A percentile compares a stretch with the other conserved stretches of the same genome.
Evolutionary conservation across 2,888 invertebrate species (phyloP).

Genomic region (Theretra japonica): DNA sequence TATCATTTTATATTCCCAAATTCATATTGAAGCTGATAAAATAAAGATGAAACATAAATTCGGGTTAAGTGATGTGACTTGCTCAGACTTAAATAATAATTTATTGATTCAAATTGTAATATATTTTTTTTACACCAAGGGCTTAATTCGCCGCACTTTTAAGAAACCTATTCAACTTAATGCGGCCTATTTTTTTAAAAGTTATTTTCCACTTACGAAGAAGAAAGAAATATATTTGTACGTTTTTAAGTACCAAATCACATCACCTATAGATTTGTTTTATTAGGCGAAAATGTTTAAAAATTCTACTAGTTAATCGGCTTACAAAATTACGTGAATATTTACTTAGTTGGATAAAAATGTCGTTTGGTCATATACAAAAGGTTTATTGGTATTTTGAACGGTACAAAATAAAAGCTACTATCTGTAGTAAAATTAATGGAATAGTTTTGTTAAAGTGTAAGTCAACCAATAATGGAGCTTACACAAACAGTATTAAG

Average conservation of each 20-base stretch:
- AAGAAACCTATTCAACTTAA: too few species aligned
- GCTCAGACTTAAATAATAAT: not conserved
- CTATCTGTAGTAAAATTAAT: not conserved
- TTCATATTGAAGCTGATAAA: not conserved
- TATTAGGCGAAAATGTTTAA: not conserved
- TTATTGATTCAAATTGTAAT: too few species aligned
- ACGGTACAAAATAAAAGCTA: slow-evolving; percentile 3
- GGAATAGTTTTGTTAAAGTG: not conserved
- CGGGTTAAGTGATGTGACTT: not conserved
- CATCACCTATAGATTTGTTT: not conserved
- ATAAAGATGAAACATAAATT: not conserved
- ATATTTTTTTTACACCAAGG: too few species aligned
- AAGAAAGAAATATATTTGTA: too few species aligned
- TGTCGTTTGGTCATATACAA: slow-evolving; percentile 52
- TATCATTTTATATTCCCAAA: not conserved
- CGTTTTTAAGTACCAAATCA: not conserved
- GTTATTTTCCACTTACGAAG: too few species aligned
- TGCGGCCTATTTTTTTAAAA: too few species aligned
- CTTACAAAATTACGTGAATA: slow-evolving; percentile 40
- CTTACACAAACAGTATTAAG: too few species aligned
- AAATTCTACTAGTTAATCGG: slow-evolving; percentile 13
- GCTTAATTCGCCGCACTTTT: too few species aligned
- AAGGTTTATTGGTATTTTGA: slow-evolving; percentile 33
- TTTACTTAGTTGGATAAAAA: slow-evolving; percentile 42
- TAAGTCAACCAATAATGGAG: not conserved